Percentiles rank a stretch among this genome's conserved stretches.
Conservation (phyloP, 2,888 invertebrate genomes). For the Conchocele bisecta region DNA sequence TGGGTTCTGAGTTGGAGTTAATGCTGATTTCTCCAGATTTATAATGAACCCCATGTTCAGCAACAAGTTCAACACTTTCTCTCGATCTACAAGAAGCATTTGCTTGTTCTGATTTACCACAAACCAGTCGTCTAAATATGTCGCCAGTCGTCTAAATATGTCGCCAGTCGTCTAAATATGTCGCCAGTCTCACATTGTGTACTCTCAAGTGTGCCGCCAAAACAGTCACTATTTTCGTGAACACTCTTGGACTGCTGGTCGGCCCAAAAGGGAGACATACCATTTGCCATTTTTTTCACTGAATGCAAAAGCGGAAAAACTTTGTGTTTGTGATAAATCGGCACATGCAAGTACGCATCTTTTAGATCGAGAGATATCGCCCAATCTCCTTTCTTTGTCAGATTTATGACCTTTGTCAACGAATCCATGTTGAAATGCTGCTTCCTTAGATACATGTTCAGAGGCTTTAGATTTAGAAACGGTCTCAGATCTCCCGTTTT, state of each 20-base stretch:
- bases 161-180: too few species aligned
- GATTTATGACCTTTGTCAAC: conserved; percentile 32
- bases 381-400: conserved; percentile 36
- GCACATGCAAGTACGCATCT: conserved; percentile 44
- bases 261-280: conserved; percentile 37
- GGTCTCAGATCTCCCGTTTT: conserved; percentile 22
- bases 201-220: conserved; percentile 1
- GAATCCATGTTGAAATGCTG: conserved; percentile 45
- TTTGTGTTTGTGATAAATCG: conserved; percentile 30
- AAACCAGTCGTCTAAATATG: conserved; percentile 44
- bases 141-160: conserved; percentile 26
- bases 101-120: conserved; percentile 17
- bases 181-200: too few species aligned
- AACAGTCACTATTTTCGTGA: conserved; percentile 29
- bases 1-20: conserved; percentile 24
- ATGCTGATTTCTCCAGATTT: conserved; percentile 38
- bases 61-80: conserved; percentile 18
- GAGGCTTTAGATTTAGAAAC: conserved; percentile 39
- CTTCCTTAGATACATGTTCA: conserved; percentile 46
- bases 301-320: conserved; percentile 27
- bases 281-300: conserved; percentile 31
- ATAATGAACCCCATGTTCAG: conserved; percentile 46
- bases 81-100: conserved; percentile 6
- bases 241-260: conserved; percentile 27
- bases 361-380: conserved; percentile 40